phyloP scores from a whole-genome alignment of 2,888 invertebrate species.

The Quadriops clusia region DNA sequence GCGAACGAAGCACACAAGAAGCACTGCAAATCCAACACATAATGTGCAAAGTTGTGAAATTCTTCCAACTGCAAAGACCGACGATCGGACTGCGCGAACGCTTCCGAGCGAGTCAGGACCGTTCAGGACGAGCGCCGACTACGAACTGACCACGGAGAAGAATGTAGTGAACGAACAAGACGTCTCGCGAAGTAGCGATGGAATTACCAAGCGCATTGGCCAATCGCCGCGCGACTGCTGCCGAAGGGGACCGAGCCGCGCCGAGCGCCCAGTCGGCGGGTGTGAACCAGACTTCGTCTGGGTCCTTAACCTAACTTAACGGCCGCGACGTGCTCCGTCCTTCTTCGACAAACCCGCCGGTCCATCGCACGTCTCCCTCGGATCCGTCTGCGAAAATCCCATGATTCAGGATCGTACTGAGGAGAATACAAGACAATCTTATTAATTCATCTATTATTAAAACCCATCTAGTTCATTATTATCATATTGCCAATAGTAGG shows the following conservation, averaged over 20 bases:
- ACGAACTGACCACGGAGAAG: slow-evolving; percentile 29
- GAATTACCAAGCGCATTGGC: slow-evolving; percentile 19
- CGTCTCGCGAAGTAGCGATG: slow-evolving; percentile 16
- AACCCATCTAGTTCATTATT: too few relatives aligned
- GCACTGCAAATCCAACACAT: too few relatives aligned
- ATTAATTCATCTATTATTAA: too few relatives aligned
- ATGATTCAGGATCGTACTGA: too few relatives aligned
- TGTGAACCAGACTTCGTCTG: slow-evolving; percentile 36
- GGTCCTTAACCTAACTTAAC: slow-evolving; percentile 41
- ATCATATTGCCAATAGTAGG: too few relatives aligned
- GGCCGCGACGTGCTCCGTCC: slow-evolving; percentile 29
- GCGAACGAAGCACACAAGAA: too few relatives aligned
- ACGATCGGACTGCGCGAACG: too few relatives aligned
- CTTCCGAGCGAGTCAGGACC: too few relatives aligned
- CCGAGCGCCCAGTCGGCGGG: slow-evolving; percentile 22
- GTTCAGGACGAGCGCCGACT: slow-evolving; percentile 12
- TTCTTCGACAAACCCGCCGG: slow-evolving; percentile 13
- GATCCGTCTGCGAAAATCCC: slow-evolving; percentile 11
- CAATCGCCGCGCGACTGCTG: slow-evolving; percentile 16
- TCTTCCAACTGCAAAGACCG: too few relatives aligned
- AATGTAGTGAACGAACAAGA: slow-evolving; percentile 22
- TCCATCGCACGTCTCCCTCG: slow-evolving; percentile 6
- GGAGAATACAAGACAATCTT: too few relatives aligned
- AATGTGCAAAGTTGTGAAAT: too few relatives aligned
- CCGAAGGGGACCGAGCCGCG: slow-evolving; percentile 16